These are phyloP conservation scores for Reticulitermes lucifugus DNA, from an alignment of 2,888 invertebrate genomes.

Conservation along the genomic window DNA sequence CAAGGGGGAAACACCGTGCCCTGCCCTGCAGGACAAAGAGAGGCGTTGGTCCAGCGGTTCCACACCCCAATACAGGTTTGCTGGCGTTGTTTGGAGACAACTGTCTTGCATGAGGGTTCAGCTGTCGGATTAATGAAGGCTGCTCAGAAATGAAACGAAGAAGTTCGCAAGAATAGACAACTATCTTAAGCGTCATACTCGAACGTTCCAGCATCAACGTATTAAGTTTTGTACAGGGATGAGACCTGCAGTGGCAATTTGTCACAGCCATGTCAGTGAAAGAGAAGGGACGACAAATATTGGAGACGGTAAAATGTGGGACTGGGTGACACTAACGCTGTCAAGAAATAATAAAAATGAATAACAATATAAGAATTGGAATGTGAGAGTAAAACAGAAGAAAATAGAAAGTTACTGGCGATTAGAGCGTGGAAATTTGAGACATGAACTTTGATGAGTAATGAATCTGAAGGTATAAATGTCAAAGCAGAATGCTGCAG, in stretches of 20 bases:
- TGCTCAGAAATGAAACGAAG: background rate
- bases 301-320: no score
- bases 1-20: background rate
- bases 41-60: slow-evolving; percentile 17
- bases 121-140: background rate
- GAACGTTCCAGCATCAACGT: background rate
- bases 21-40: slow-evolving; percentile 1
- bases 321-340: no score
- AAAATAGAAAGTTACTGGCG: no score
- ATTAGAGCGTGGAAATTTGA: no score
- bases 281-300: no score
- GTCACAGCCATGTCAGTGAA: no score
- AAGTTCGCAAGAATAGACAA: background rate
- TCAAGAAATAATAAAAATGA: no score
- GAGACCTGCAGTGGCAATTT: background rate
- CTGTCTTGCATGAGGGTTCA: background rate
- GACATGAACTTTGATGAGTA: no score
- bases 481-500: no score
- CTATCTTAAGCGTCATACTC: background rate
- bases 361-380: no score
- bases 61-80: slow-evolving; percentile 30
- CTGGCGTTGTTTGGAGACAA: background rate
- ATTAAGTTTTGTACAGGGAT: background rate
- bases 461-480: no score
- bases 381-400: no score